Base-by-base conservation (phyloP, 1,140 invertebrate genomes). In the Diorhabda elongata region DNA sequence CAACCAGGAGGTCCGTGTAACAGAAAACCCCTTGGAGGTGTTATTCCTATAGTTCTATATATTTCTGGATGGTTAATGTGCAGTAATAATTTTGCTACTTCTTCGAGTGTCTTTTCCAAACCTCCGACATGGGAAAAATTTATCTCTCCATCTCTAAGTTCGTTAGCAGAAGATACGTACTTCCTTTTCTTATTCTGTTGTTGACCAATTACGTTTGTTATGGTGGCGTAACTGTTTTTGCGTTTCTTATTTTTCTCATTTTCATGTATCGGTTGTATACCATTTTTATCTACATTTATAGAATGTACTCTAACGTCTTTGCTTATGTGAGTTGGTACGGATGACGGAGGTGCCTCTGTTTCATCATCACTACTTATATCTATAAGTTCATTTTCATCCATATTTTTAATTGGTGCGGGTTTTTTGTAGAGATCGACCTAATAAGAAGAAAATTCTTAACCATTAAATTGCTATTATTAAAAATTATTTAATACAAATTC, bases 1-100 rank as follows among this genome's bases (percentile, higher is more conserved):
- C 92, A 95, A 1, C 96, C 96, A 41, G 95, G 93, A 5, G 96
- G 95, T 2, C 96, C 96, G 82, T 95, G 93, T 58, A 97, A 83
- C 41, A 97, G 83, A 78, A 97, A 89, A 58, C 96, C 94, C 78
- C 90, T 85, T 0, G 93, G 92, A 44, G 93, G 89, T 67, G 88
- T 89, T 70, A 96, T 87, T 6, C 94, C 94, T 58, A 96, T 81
- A 69, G 89, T 85, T 70, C 85, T 84, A 78, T 92, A 96, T 2
- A 96, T 85, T 78, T 95, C 91, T 4, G 93, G 92, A 79, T 94
- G 91, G 74, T 89, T 91, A 76, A 96, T 87, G 77, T 96, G 93
- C 41, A 92, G 83, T 4, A 96, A 80, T 59, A 96, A 82, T 74
- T 92, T 90, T 77, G 89, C 91, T 2, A 96, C 85, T 76, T 94